Evolutionary conservation across 1,140 invertebrate genomes (phyloP).

Genomic region (Halyomorpha halys): DNA sequence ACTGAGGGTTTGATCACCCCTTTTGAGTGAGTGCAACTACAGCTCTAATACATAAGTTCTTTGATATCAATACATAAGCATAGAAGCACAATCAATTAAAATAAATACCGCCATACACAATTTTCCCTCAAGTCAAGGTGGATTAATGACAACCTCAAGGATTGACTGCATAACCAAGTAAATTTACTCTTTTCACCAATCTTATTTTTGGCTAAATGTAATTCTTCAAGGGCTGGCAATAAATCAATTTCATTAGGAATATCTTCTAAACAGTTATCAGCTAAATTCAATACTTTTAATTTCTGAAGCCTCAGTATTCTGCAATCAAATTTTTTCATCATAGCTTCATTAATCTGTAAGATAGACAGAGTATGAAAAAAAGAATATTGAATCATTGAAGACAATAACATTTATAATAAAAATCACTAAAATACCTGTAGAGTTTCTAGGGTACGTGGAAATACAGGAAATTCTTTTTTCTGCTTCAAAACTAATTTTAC

Average conservation of each 20-base stretch:
- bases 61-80: no score
- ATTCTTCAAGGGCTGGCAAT: background rate
- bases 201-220: conserved; percentile 13
- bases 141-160: background rate
- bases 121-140: conserved; percentile 2
- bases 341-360: background rate
- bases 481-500: background rate
- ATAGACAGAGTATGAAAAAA: no score
- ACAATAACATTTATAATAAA: no score
- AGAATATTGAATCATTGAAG: no score
- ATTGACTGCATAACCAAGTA: background rate
- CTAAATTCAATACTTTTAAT: conserved; percentile 10
- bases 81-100: background rate
- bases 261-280: background rate
- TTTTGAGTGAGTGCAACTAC: no score
- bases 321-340: background rate
- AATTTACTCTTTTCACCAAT: background rate
- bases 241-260: conserved; percentile 3
- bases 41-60: no score
- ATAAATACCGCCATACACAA: background rate
- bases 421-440: background rate
- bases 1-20: no score
- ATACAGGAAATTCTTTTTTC: conserved; percentile 1
- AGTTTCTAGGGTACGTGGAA: background rate
- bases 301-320: conserved; percentile 10